Base-by-base conservation (phyloP, 2,888 invertebrate species). In the Cosmia pyralina region DNA sequence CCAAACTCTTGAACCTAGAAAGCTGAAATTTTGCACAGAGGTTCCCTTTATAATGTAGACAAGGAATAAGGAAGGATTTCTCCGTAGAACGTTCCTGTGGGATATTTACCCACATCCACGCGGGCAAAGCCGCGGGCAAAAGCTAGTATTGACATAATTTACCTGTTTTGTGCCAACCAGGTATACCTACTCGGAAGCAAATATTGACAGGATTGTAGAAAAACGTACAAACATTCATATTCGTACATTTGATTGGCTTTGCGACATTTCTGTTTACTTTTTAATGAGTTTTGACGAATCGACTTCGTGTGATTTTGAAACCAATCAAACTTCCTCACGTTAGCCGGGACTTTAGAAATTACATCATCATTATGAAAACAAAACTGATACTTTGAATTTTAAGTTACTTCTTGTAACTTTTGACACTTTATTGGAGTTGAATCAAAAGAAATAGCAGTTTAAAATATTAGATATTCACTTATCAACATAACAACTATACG, bases 251-350 rank as follows among this genome's bases (percentile, higher is more conserved):
- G 93, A 94, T 94, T 93, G 92, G 90, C 91, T 90, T 93, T 88
- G 91, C 91, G 90, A 93, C 90, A 93, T 93, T 94, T 92, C 92
- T 94, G 90, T 95, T 95, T 94, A 94, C 95, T 95, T 95, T 93
- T 94, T 94, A 95, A 95, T 94, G 94, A 95, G 94, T 95, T 96
- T 92, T 90, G 91, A 90, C 90, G 92, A 90, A 90, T 92, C 88
- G 87, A 90, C 91, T 92, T 90, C 88, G 90, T 92, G 87, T 92
- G 92, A 92, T 95, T 93, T 85, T 92, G 91, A 94, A 96, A 93
- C 93, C 95, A 96, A 96, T 96, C 94, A 95, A 96, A 96, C 94
- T 95, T 96, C 92, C 64, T 93, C 92, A 88, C 86, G 88, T 90
- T 90, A 89, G 87, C 84, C 87, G 85, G 75, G 85, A 81, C 82